A percentile compares a stretch with the other conserved stretches of the same genome.
These are phyloP conservation scores for Lutjanus erythropterus DNA, from an alignment of 2,113 vertebrate genomes.

Conservation along the genomic window DNA sequence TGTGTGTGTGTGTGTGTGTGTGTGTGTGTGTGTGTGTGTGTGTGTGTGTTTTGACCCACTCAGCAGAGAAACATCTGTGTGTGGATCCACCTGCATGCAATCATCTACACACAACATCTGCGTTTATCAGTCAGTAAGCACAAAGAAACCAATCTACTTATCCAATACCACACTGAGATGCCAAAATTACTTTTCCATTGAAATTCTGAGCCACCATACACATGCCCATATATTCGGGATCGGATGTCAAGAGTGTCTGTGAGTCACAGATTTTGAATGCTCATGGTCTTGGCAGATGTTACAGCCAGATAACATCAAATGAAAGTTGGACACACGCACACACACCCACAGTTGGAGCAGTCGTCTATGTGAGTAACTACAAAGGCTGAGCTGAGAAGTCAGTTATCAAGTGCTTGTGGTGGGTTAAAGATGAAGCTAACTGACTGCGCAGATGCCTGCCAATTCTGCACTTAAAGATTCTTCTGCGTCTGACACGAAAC, in stretches of 20 bases:
- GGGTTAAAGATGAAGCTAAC: slow-evolving; percentile 28
- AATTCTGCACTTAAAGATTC: slow-evolving; percentile 25
- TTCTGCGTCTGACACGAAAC: slow-evolving; percentile 43
- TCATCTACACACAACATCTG: slow-evolving; percentile 53
- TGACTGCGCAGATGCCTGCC: neutral
- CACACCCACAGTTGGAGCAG: slow-evolving; percentile 21
- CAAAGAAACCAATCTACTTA: slow-evolving; percentile 46
- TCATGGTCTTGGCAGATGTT: slow-evolving; percentile 51
- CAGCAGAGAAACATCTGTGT: slow-evolving; percentile 53
- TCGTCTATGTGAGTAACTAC: slow-evolving; percentile 28
- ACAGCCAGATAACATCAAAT: slow-evolving; percentile 59
- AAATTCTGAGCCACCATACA: neutral
- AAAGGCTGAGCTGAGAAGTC: slow-evolving; percentile 41
- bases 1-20: neutral
- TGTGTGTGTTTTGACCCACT: slow-evolving; percentile 10
- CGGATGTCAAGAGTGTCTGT: slow-evolving; percentile 46
- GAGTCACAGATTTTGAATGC: slow-evolving; percentile 51
- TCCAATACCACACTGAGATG: slow-evolving; percentile 17
- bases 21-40: slow-evolving; percentile 6
- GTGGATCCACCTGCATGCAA: slow-evolving; percentile 65
- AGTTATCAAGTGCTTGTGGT: slow-evolving; percentile 33
- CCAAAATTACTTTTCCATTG: slow-evolving; percentile 32
- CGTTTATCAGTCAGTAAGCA: slow-evolving; percentile 31
- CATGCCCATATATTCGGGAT: slow-evolving; percentile 39
- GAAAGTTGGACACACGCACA: neutral